Percentiles rank a stretch among this genome's conserved stretches.
Evolutionary conservation across 2,113 vertebrate species (phyloP).

Genomic region (Vombatus ursinus): DNA sequence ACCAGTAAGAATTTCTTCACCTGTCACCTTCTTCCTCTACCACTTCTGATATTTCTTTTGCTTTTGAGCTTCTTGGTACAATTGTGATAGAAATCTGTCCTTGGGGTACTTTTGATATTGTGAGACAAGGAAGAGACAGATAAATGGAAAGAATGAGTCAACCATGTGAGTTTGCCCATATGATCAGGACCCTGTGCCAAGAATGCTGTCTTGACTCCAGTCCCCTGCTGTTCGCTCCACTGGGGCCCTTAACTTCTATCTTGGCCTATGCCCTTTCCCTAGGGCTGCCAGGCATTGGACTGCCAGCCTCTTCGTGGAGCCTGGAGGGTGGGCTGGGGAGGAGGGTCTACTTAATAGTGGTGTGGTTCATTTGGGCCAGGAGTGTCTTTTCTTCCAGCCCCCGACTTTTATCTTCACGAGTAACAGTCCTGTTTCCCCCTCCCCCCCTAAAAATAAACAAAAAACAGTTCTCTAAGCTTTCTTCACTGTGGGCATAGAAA

Average conservation of each 20-base stretch:
- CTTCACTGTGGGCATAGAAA: neutral
- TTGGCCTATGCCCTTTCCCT: neutral
- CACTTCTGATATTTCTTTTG: fast-evolving
- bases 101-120: neutral
- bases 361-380: neutral
- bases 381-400: neutral
- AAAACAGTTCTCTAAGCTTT: neutral
- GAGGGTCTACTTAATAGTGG: neutral
- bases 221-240: neutral
- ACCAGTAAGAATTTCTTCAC: fast-evolving
- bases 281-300: neutral
- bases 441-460: neutral
- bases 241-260: neutral
- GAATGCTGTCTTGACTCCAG: neutral
- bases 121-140: neutral
- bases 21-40: neutral
- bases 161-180: neutral
- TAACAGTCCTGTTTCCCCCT: too few relatives aligned
- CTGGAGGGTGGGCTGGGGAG: neutral
- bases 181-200: neutral
- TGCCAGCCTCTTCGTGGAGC: neutral
- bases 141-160: neutral
- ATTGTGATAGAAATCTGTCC: neutral
- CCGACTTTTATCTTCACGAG: neutral
- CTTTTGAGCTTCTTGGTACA: neutral